Base-by-base conservation (phyloP, 2,113 vertebrate genomes). In the Candoia aspera region DNA sequence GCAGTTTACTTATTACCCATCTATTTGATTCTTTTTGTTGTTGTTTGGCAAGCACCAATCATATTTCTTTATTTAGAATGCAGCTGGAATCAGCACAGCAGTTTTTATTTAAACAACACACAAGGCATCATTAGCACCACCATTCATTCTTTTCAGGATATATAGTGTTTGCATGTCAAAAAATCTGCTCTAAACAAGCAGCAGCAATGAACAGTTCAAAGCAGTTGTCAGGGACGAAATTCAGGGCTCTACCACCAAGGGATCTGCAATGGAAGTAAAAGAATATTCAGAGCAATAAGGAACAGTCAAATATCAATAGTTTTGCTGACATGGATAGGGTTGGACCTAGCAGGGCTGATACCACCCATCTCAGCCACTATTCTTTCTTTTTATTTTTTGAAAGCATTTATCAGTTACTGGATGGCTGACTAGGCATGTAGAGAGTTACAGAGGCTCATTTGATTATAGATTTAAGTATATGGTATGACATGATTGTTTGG, bases 61-160 rank as follows among this genome's bases (percentile, higher is more conserved):
- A 92, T 92, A 58, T 93, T 93, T 92, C 49, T 9, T 89, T 94
- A 53, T 94, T 96, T 94, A 95, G 86, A 94, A 60, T 57, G 88
- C 90, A 93, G 19, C 46, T 95, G 93, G 95, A 93, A 92, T 87
- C 86, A 94, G 91, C 57, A 92, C 94, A 95, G 94, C 87, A 95
- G 93, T 46, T 92, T 95, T 95, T 94, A 94, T 90, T 95, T 96
- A 93, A 95, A 88, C 92, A 92, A 92, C 4, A 91, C 93, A 37
- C 89, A 93, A 95, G 91, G 92, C 94, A 55, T 85, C 54, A 33
- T 58, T 87, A 68, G 84, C 92, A 73, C 88, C 37, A 92, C 57
- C 54, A 85, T 92, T 91, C 90, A 94, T 73, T 86, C 93, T 96
- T 90, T 94, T 94, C 62, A 92, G 54, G 53, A 90, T 8, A 55